Conservation (phyloP, 2,888 invertebrate species). For the Tipula lateralis region DNA sequence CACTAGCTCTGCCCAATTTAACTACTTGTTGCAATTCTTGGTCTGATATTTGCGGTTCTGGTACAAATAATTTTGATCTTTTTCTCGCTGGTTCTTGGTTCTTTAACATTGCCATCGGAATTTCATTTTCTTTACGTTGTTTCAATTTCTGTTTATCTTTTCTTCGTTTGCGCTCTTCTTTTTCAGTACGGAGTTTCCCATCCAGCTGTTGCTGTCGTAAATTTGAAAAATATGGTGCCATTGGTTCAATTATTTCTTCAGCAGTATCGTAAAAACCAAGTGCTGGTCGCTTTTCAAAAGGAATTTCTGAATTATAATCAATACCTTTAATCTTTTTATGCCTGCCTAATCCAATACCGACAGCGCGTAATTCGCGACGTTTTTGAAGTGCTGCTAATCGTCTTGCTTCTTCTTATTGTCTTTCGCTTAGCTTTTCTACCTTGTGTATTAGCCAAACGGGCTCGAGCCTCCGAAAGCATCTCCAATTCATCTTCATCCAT, state of each 20-base stretch:
- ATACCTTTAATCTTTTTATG: conserved; percentile 70
- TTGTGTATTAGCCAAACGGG: conserved; percentile 96
- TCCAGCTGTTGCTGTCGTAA: conserved; percentile 90
- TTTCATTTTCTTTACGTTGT: conserved; percentile 92
- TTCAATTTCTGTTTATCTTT: conserved; percentile 95
- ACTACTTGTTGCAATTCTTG: conserved; percentile 85
- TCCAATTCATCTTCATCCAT: conserved; percentile 99
- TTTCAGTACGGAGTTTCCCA: conserved; percentile 83
- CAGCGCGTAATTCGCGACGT: conserved; percentile 92
- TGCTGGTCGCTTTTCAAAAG: conserved; percentile 93
- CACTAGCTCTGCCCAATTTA: conserved; percentile 84
- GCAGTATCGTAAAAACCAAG: conserved; percentile 93
- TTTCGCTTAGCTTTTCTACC: conserved; percentile 94
- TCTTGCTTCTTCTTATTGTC: conserved; percentile 96
- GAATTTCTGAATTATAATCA: conserved; percentile 95
- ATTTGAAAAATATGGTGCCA: conserved; percentile 83
- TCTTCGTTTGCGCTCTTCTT: conserved; percentile 87
- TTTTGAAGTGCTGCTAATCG: conserved; percentile 95
- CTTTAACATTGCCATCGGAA: conserved; percentile 82
- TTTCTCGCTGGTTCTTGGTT: conserved; percentile 87
- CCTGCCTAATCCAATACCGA: conserved; percentile 69
- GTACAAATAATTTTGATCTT: conserved; percentile 91
- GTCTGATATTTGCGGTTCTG: conserved; percentile 95
- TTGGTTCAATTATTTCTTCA: conserved; percentile 79
- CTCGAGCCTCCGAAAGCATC: conserved; percentile 98